A percentile compares a stretch with the other conserved stretches of the same genome.
These are phyloP conservation scores for Mamestra configurata DNA, from an alignment of 1,140 invertebrate species.

Conservation along the genomic window DNA sequence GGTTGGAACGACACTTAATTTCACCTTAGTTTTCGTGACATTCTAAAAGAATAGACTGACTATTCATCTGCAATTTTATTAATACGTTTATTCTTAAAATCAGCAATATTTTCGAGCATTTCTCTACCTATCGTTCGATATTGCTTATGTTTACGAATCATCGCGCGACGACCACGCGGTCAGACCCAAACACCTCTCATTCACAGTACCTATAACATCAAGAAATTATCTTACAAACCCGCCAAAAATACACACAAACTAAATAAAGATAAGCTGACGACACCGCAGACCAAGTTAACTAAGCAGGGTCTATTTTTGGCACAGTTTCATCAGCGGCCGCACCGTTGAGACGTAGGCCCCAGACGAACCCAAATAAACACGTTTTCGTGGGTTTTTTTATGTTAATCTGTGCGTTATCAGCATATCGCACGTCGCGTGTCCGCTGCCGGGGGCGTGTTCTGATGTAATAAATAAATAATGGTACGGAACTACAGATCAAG, in stretches of 20 bases:
- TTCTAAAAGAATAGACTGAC: too few relatives aligned
- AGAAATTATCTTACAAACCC: not conserved
- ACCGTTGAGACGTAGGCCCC: not conserved
- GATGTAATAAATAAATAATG: not conserved
- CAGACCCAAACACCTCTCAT: not conserved
- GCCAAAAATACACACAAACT: conserved; percentile 9
- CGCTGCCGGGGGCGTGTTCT: not conserved
- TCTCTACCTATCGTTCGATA: not conserved
- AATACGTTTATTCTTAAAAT: too few relatives aligned
- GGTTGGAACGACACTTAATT: too few relatives aligned
- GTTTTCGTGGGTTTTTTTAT: not conserved
- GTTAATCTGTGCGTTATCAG: conserved; percentile 3
- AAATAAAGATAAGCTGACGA: conserved; percentile 23
- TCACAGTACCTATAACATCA: not conserved
- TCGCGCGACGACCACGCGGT: not conserved
- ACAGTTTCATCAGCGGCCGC: conserved; percentile 1
- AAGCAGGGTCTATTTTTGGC: conserved; percentile 12
- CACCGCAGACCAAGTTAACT: not conserved
- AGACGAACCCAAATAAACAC: conserved; percentile 26
- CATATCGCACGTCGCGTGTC: not conserved
- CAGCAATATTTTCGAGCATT: too few relatives aligned
- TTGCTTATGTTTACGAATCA: not conserved
- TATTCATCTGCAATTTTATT: too few relatives aligned
- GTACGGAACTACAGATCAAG: not conserved
- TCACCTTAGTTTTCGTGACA: too few relatives aligned